These are phyloP conservation scores for Agrotis segetum DNA, from an alignment of 2,888 invertebrate species.

Conservation along the genomic window DNA sequence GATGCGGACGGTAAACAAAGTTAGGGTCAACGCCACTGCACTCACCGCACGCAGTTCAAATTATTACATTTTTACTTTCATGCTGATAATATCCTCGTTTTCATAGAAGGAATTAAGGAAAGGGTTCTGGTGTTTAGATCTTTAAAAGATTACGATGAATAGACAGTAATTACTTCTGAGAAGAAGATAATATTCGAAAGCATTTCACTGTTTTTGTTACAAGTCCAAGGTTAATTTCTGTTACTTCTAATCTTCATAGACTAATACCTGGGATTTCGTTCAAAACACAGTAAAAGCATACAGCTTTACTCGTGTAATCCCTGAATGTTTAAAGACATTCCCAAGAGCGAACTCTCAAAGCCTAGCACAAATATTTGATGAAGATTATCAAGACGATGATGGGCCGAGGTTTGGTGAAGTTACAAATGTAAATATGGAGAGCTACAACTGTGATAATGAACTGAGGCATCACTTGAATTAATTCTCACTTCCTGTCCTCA, in stretches of 20 bases:
- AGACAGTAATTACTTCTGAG: constrained; percentile 10
- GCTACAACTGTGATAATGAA: constrained; percentile 39
- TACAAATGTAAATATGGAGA: constrained; percentile 47
- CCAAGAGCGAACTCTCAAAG: constrained; percentile 34
- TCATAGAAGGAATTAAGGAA: constrained; percentile 17
- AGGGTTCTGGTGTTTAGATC: constrained; percentile 21
- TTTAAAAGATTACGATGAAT: constrained; percentile 2
- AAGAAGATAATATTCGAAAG: not conserved
- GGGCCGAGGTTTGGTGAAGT: constrained; percentile 25
- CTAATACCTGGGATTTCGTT: constrained; percentile 23
- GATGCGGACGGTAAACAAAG: constrained; percentile 83
- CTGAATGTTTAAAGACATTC: constrained; percentile 34
- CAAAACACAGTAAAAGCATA: constrained; percentile 44
- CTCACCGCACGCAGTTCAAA: constrained; percentile 55
- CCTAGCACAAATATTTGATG: constrained; percentile 56
- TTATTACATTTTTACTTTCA: constrained; percentile 53
- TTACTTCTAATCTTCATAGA: constrained; percentile 16
- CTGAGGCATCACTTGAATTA: constrained; percentile 31
- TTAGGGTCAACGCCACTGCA: constrained; percentile 81
- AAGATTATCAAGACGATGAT: constrained; percentile 47
- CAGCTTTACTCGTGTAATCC: constrained; percentile 35
- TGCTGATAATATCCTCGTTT: constrained; percentile 21
- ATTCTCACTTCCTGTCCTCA: constrained; percentile 45
- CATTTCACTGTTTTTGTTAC: not conserved
- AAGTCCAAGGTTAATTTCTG: constrained; percentile 17